These are phyloP conservation scores for Pterocles orientalis DNA, from an alignment of 2,113 vertebrate genomes.

Conservation along the genomic window DNA sequence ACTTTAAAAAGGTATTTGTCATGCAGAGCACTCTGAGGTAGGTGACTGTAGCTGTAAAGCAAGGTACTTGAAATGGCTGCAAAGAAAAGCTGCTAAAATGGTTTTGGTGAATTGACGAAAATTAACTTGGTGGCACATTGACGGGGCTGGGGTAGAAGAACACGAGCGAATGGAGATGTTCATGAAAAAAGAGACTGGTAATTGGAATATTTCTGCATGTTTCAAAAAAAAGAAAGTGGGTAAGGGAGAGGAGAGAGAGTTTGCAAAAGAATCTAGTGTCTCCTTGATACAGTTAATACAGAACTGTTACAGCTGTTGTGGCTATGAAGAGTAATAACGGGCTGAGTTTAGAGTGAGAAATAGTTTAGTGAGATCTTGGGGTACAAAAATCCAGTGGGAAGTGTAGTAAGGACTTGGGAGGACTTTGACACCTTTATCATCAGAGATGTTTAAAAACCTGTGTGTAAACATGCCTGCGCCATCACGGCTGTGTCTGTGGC, in stretches of 20 bases:
- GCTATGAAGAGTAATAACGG: background rate
- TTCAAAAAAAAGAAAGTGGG: background rate
- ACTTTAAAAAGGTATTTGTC: background rate
- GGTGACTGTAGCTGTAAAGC: background rate
- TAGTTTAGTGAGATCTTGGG: background rate
- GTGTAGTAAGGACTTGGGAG: background rate
- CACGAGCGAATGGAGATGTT: background rate
- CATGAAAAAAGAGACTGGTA: background rate
- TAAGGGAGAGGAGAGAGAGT: no score
- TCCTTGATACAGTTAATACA: background rate
- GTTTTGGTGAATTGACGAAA: background rate
- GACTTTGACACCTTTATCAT: background rate
- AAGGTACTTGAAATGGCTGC: background rate
- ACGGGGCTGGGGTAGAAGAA: background rate
- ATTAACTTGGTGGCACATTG: background rate
- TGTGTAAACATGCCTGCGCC: background rate
- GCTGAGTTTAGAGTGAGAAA: background rate
- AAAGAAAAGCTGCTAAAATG: background rate
- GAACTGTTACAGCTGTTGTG: background rate
- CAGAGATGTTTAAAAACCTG: background rate
- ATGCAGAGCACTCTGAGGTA: background rate
- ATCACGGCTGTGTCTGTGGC: rapidly evolving
- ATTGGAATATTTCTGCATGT: background rate
- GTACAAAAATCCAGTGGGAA: background rate
- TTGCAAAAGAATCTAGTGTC: background rate